Conservation (phyloP, 2,888 invertebrate genomes). For the Hedychridium roseum region DNA sequence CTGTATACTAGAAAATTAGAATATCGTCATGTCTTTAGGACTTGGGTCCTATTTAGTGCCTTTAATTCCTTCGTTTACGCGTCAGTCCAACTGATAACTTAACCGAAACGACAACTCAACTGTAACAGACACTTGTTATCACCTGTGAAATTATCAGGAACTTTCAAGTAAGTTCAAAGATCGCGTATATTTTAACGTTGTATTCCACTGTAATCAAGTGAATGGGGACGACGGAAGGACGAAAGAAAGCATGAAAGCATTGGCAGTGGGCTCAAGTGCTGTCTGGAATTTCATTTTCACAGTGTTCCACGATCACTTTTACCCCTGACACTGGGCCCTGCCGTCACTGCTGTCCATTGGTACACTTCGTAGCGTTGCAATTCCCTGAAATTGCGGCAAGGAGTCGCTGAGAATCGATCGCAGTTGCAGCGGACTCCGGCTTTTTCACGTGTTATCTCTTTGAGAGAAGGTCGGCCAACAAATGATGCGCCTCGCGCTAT, state of each 20-base stretch:
- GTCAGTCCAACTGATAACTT: too few species aligned
- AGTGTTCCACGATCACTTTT: slow-evolving; percentile 1
- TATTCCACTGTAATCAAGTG: background rate
- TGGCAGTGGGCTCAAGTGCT: background rate
- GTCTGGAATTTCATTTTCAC: slow-evolving; percentile 1
- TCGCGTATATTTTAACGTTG: background rate
- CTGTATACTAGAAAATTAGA: too few species aligned
- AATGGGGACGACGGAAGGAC: background rate
- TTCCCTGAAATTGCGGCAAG: slow-evolving; percentile 13
- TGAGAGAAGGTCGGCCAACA: background rate
- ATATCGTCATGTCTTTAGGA: too few species aligned
- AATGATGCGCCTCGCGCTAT: too few species aligned
- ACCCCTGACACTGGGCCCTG: background rate
- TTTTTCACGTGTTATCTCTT: background rate
- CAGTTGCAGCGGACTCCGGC: background rate
- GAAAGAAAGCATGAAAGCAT: background rate
- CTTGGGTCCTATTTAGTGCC: too few species aligned
- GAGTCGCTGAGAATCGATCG: slow-evolving; percentile 22
- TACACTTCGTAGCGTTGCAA: slow-evolving; percentile 9
- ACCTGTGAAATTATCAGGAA: too few species aligned
- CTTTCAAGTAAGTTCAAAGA: too few species aligned
- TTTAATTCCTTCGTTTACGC: too few species aligned
- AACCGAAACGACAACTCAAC: too few species aligned
- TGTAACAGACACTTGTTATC: too few species aligned
- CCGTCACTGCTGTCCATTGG: background rate